Evolutionary conservation across 2,888 invertebrate genomes (phyloP), one percentile per base, ranked within the genome.

Genomic region (Hetaerina titia): DNA sequence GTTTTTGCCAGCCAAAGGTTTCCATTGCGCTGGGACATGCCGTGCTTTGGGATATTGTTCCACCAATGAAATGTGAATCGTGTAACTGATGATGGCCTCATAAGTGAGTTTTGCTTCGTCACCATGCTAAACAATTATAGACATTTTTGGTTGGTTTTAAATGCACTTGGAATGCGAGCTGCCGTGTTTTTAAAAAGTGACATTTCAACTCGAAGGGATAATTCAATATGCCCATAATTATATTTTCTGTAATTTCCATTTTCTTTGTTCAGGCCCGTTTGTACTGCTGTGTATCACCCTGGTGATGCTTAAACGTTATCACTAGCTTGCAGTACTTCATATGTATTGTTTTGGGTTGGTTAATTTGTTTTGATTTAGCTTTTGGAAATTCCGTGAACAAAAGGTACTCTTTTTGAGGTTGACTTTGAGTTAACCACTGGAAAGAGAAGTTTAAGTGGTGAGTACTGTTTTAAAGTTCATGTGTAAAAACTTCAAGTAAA

Each of bases 21-120:
- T n/a, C n/a, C 57, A 88, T 45, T n/a, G 89, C 89, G 5, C 56
- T 19, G 22, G 74, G 1, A 17, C 4, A n/a, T 17, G 81, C 13
- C n/a, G 13, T 81, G 88, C 45, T 15, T 58, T 22, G 89, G 22
- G 45, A 19, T 7, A 56, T 6, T 45, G 45, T 7, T 56, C 22
- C 89, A 57, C 19, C 17, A 17, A 13, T 57, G 69, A 69, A 6
- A 57, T 19, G 58, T 58, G 22, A 58, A 58, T 89, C 13, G 2
- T 22, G 0, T 58, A 22, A 57, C 58, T 22, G 22, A 57, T n/a
- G 58, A 22, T 89, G 19, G 89, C 63, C 60, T 25, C 9, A 63
- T 25, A 81, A 81, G n/a, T 90, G 60, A 58, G 60, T 89, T 89
- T 89, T 64, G n/a, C 63, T 45, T 90, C 45, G 64, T 90, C 64